Conservation (phyloP, 2,113 vertebrate genomes). For the Istiophorus platypterus region DNA sequence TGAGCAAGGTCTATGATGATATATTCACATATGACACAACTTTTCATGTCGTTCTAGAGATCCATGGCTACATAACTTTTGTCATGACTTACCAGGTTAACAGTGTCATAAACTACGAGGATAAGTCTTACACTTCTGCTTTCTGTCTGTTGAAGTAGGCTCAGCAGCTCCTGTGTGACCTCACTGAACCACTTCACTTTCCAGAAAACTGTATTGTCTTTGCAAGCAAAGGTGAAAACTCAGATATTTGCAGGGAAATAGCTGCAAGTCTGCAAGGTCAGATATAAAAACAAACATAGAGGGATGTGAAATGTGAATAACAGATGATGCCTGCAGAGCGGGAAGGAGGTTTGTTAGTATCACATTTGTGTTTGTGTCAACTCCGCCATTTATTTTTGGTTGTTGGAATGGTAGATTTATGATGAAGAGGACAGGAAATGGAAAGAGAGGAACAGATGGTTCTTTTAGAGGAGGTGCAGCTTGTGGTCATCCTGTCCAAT, state of each 20-base stretch:
- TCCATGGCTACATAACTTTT: not conserved
- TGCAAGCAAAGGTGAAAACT: not conserved
- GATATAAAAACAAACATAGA: not conserved
- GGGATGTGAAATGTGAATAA: not conserved
- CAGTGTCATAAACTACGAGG: no score
- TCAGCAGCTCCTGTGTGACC: not conserved
- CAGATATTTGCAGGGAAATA: not conserved
- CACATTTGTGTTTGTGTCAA: not conserved
- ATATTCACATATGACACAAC: no score
- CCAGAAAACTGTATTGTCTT: not conserved
- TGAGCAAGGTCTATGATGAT: no score
- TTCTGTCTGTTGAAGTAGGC: no score
- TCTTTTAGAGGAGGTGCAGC: conserved; percentile 49
- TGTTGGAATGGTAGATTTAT: conserved; percentile 30
- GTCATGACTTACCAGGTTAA: not conserved
- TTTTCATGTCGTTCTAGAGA: not conserved
- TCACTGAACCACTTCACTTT: not conserved
- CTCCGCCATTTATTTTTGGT: conserved; percentile 5
- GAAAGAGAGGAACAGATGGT: conserved; percentile 63
- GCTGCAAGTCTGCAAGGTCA: not conserved
- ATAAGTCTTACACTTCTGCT: no score
- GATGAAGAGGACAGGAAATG: conserved; percentile 31
- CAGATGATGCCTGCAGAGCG: not conserved
- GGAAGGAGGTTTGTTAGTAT: not conserved
- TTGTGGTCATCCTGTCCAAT: conserved; percentile 52